These are phyloP conservation scores for Apodemus speciosus DNA, from an alignment of 2,113 vertebrate genomes.

Conservation along the genomic window DNA sequence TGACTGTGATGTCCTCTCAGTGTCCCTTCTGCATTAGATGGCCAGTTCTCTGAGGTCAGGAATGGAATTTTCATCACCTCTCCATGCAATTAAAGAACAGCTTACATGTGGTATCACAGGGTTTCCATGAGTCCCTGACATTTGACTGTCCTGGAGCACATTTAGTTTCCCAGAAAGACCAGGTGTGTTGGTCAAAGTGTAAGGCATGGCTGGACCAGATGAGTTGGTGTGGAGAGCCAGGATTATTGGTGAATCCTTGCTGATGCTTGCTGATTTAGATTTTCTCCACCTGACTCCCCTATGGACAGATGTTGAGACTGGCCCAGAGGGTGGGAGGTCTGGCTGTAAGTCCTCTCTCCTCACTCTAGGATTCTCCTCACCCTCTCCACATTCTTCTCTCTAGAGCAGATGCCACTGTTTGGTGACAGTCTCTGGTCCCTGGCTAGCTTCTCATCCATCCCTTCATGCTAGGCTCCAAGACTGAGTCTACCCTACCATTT, in stretches of 20 bases:
- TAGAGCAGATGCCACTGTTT: background rate
- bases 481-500: background rate
- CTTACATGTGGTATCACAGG: fast-evolving
- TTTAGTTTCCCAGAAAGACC: background rate
- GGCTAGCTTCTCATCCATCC: fast-evolving
- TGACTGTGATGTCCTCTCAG: fast-evolving
- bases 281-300: fast-evolving
- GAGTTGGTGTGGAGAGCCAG: background rate
- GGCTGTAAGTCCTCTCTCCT: fast-evolving
- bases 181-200: background rate
- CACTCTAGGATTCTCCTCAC: background rate
- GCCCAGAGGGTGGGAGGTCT: background rate
- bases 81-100: fast-evolving
- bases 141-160: background rate
- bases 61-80: fast-evolving
- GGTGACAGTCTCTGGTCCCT: background rate
- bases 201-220: background rate
- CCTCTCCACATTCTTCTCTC: fast-evolving
- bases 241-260: fast-evolving
- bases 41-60: fast-evolving
- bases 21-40: fast-evolving
- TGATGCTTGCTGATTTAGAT: background rate
- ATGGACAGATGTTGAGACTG: background rate
- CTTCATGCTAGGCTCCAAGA: fast-evolving
- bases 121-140: fast-evolving